phyloP scores from a whole-genome alignment of 2,797 vertebrate genomes.

The Spinibarbus caldwelli region DNA sequence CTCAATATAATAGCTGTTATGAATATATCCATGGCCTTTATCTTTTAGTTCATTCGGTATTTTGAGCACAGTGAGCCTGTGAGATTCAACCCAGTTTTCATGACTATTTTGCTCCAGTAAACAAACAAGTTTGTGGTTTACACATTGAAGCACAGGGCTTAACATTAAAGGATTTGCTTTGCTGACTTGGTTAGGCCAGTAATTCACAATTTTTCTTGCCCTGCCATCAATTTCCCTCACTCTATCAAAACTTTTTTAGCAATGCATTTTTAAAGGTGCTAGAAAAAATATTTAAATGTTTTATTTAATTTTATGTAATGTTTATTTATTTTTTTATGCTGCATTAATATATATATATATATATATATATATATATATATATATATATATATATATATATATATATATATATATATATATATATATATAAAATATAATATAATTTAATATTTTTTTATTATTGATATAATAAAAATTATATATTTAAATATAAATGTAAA shows the following conservation, averaged over 20 bases:
- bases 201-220: neutral
- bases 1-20: neutral
- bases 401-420: too few species aligned
- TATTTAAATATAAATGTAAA: too few species aligned
- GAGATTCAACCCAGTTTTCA: neutral
- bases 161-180: neutral
- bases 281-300: neutral
- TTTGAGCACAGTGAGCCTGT: slow-evolving; percentile 1
- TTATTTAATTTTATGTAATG: neutral
- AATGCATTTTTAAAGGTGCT: neutral
- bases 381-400: too few species aligned
- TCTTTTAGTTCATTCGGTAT: slow-evolving; percentile 7
- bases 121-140: slow-evolving; percentile 1
- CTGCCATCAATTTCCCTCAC: neutral
- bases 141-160: neutral
- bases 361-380: too few species aligned
- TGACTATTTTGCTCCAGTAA: slow-evolving; percentile 3
- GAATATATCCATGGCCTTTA: neutral
- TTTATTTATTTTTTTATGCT: neutral
- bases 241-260: neutral
- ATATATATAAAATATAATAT: too few species aligned
- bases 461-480: too few species aligned
- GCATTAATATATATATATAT: too few species aligned
- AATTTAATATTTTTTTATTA: too few species aligned
- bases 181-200: neutral